Conservation (phyloP, 2,113 vertebrate species). For the Ctenodactylus gundi region DNA sequence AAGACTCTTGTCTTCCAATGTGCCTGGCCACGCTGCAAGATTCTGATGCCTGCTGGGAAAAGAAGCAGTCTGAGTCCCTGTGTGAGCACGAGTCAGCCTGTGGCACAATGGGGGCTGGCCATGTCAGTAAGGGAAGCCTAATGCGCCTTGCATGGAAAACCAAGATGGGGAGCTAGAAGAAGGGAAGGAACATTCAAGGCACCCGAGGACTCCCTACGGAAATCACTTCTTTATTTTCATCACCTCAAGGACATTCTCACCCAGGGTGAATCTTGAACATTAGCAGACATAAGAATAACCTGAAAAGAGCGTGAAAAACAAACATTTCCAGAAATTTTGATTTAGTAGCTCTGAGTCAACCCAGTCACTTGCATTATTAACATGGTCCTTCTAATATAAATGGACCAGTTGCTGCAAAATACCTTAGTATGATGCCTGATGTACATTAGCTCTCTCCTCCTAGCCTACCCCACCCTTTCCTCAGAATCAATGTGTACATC, state of each 20-base stretch:
- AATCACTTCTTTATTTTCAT: constrained; percentile 28
- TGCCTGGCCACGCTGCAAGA: not conserved
- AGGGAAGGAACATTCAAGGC: not conserved
- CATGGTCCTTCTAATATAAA: not conserved
- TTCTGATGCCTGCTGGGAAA: not conserved
- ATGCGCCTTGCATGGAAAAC: not conserved
- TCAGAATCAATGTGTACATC: not conserved
- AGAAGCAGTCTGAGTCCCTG: not conserved
- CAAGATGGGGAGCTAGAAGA: not conserved
- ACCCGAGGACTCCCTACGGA: not conserved
- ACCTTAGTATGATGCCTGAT: not conserved
- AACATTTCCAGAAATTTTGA: constrained; percentile 41
- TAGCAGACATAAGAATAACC: constrained; percentile 9
- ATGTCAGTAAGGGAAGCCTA: not conserved
- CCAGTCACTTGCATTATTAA: constrained; percentile 31
- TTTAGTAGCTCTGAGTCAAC: constrained; percentile 44
- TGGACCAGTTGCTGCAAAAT: not conserved
- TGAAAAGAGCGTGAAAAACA: not conserved
- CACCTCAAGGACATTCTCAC: not conserved
- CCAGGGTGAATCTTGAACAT: not conserved
- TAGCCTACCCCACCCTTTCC: not conserved
- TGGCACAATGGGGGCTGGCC: not conserved
- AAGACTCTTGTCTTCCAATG: not conserved
- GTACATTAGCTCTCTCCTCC: not conserved
- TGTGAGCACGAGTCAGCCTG: not conserved